Conservation (phyloP, 2,113 vertebrate species). For the Recurvirostra avosetta region DNA sequence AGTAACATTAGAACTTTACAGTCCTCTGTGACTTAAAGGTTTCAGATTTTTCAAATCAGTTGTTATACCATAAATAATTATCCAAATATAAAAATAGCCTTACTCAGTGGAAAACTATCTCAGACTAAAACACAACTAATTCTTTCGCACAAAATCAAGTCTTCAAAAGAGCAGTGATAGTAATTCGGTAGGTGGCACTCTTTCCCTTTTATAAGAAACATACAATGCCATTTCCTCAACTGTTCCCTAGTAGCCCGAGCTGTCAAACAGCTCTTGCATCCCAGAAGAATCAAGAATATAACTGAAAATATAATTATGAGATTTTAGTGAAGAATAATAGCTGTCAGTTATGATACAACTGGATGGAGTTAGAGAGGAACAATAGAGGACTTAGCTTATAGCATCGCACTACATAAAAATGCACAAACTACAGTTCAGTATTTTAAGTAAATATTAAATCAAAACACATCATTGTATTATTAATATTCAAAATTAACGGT, state of each 20-base stretch:
- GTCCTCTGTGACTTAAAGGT: not conserved
- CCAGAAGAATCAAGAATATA: not conserved
- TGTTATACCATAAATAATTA: not conserved
- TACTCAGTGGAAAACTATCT: not conserved
- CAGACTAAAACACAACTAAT: not conserved
- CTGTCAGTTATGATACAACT: not conserved
- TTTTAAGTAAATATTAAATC: not conserved
- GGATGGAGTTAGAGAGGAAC: not conserved
- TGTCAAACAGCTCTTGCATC: not conserved
- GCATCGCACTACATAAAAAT: not conserved
- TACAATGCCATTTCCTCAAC: not conserved
- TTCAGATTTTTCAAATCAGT: not conserved
- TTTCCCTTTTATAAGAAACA: not conserved
- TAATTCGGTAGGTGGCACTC: slow-evolving; percentile 53
- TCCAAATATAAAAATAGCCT: not conserved
- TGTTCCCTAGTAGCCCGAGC: not conserved
- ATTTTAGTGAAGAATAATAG: not conserved
- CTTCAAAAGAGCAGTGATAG: not conserved
- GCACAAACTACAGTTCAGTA: not conserved
- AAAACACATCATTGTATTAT: not conserved
- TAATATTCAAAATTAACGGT: not conserved
- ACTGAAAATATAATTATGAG: not conserved
- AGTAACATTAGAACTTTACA: not conserved
- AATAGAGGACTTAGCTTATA: not conserved
- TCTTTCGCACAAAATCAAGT: not conserved